Conservation (phyloP, 2,888 invertebrate genomes). For the Nomada lathburiana region DNA sequence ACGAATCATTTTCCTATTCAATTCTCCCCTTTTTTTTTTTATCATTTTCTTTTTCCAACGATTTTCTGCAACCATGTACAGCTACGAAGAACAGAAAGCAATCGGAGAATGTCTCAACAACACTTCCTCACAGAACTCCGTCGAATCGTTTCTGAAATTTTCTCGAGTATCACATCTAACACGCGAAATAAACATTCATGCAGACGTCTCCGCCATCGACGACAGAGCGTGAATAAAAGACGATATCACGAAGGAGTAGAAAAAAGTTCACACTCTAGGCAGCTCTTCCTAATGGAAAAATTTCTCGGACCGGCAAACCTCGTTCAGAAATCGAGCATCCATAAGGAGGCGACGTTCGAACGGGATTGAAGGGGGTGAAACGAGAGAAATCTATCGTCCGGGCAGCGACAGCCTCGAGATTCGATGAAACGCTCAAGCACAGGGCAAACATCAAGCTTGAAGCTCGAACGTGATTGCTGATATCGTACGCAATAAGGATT, state of each 20-base stretch:
- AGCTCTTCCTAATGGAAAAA: background rate
- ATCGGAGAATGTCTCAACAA: background rate
- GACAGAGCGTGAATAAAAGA: background rate
- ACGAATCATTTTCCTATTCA: background rate
- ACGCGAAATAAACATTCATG: background rate
- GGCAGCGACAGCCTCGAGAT: background rate
- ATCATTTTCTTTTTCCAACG: background rate
- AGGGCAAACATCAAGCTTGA: slow-evolving; percentile 16
- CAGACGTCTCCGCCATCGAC: background rate
- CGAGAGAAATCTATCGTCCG: slow-evolving; percentile 8
- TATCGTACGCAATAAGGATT: slow-evolving; percentile 11
- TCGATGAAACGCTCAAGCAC: background rate
- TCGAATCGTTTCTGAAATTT: background rate
- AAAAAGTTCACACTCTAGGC: background rate
- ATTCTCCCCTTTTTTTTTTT: background rate
- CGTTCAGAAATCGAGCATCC: background rate
- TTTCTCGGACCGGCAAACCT: background rate
- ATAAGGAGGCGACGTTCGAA: background rate
- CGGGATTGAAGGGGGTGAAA: background rate
- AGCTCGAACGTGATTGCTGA: slow-evolving; percentile 13
- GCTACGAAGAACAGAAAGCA: background rate
- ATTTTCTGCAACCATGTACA: background rate
- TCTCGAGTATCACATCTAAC: background rate
- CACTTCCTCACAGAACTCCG: background rate
- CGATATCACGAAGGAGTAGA: background rate